phyloP scores from a whole-genome alignment of 2,888 invertebrate species.

The Macrophya alboannulata region DNA sequence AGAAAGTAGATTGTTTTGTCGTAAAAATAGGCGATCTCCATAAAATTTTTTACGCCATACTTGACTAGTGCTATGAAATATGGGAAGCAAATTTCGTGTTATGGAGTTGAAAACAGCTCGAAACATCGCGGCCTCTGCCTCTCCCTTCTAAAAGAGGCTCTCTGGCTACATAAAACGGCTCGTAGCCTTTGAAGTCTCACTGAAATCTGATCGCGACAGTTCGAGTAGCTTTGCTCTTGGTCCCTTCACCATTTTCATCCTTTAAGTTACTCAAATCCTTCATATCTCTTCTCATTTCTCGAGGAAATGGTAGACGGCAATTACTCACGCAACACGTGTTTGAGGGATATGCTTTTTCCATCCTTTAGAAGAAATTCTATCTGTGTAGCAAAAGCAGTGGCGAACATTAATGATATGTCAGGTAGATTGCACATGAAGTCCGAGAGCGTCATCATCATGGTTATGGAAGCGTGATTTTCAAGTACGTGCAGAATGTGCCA shows the following conservation, averaged over 20 bases:
- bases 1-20: neutral
- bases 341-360: neutral
- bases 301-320: neutral
- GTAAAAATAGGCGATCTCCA: neutral
- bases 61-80: neutral
- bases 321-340: conserved; percentile 37
- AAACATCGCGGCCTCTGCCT: neutral
- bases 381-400: neutral
- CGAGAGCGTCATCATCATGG: neutral
- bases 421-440: neutral
- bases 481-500: neutral
- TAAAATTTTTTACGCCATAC: neutral
- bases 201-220: conserved; percentile 13
- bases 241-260: neutral
- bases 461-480: neutral
- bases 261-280: conserved; percentile 3
- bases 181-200: conserved; percentile 4
- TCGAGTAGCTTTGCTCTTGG: neutral
- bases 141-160: neutral
- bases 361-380: neutral
- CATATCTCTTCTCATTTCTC: neutral
- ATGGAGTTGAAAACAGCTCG: neutral
- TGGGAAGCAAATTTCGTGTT: neutral
- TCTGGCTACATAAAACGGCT: conserved; percentile 5
- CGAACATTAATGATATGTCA: neutral